These are phyloP conservation scores for Cerastis rubricosa DNA, from an alignment of 2,888 invertebrate species.

Conservation along the genomic window DNA sequence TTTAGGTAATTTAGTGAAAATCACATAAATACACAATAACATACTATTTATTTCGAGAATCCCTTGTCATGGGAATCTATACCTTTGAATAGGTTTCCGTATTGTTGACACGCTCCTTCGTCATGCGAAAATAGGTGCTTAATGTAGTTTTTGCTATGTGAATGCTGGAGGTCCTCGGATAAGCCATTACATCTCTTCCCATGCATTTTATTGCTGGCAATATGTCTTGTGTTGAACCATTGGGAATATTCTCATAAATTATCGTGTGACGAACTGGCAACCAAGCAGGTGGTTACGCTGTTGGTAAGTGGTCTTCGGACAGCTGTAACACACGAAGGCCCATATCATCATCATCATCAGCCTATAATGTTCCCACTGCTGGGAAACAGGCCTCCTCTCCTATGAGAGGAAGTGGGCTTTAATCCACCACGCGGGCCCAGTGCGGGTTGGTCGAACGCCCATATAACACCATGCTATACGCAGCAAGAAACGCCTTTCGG, in stretches of 20 bases:
- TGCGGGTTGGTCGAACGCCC: too few species aligned
- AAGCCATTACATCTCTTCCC: conserved; percentile 33
- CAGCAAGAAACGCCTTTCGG: too few species aligned
- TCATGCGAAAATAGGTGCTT: conserved; percentile 54
- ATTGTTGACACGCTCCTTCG: conserved; percentile 52
- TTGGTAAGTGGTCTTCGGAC: background rate
- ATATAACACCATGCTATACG: background rate
- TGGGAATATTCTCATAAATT: background rate
- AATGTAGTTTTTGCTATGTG: conserved; percentile 47
- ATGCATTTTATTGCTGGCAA: conserved; percentile 29
- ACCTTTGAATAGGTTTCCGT: conserved; percentile 38
- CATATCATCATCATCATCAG: too few species aligned
- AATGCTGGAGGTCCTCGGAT: conserved; percentile 35
- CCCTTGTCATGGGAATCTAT: conserved; percentile 48
- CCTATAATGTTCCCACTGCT: too few species aligned
- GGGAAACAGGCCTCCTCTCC: too few species aligned
- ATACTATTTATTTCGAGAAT: conserved; percentile 33
- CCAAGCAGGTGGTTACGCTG: background rate
- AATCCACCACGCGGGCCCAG: too few species aligned
- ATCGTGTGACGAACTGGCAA: background rate
- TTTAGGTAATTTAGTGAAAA: too few species aligned
- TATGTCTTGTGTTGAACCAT: conserved; percentile 14
- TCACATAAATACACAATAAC: background rate
- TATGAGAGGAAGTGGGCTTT: too few species aligned
- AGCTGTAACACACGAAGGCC: background rate